These are phyloP conservation scores for Parazoanthus atlanticus DNA, from an alignment of 92 coral and sea anemone species.

Conservation along the genomic window DNA sequence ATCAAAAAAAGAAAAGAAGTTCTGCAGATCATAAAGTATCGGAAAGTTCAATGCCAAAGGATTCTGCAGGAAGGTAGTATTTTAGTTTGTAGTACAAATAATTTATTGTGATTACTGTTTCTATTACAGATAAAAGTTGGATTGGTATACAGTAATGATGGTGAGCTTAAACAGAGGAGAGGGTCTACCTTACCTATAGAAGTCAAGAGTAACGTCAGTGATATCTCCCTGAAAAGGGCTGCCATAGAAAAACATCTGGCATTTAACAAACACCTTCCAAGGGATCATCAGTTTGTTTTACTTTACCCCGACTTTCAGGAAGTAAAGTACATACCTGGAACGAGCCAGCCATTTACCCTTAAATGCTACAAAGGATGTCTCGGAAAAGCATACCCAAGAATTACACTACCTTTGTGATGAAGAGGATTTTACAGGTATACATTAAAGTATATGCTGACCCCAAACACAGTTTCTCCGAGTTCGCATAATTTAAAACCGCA, in stretches of 20 bases:
- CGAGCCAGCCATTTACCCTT: conserved; percentile 5
- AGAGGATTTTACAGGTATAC: conserved; percentile 25
- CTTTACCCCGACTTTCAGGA: conserved; percentile 16
- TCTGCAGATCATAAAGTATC: conserved; percentile 7
- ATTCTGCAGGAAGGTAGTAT: not conserved
- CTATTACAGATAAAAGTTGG: not conserved
- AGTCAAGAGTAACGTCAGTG: conserved; percentile 1
- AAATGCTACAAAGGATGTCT: not conserved
- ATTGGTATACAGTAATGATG: conserved; percentile 19
- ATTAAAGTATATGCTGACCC: conserved; percentile 9
- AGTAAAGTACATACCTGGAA: conserved; percentile 13
- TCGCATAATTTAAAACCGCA: conserved; percentile 20
- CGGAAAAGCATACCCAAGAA: not conserved
- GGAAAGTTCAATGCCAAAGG: not conserved
- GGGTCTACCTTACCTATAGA: conserved; percentile 45
- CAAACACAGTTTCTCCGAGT: conserved; percentile 10
- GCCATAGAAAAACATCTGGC: conserved; percentile 20
- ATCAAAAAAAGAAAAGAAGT: conserved; percentile 16
- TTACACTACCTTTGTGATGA: conserved; percentile 1
- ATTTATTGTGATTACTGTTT: no score
- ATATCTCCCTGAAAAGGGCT: conserved; percentile 11
- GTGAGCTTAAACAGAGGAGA: conserved; percentile 41
- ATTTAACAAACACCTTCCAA: conserved; percentile 15
- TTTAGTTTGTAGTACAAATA: no score
- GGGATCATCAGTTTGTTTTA: conserved; percentile 11